phyloP scores from a whole-genome alignment of 1,140 invertebrate genomes.

The Phymastichus coffea region DNA sequence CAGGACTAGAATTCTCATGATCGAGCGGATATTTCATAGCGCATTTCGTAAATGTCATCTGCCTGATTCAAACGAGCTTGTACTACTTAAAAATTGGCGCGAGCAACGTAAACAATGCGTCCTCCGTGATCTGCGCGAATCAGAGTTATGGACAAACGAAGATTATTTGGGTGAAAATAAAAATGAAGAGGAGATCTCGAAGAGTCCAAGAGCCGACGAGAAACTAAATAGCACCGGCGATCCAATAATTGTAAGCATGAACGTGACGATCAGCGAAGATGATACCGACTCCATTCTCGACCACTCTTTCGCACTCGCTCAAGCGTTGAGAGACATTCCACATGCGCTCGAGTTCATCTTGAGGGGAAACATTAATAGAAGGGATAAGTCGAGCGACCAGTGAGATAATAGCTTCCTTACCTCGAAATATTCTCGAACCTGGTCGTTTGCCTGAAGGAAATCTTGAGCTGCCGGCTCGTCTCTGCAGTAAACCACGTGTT shows the following conservation, averaged over 20 bases:
- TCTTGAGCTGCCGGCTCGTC: conserved; percentile 83
- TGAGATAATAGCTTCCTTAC: conserved; percentile 58
- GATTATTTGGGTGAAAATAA: background rate
- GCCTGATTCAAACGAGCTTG: too few species aligned
- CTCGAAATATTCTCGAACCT: conserved; percentile 78
- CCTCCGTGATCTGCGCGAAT: too few species aligned
- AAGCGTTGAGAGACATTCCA: background rate
- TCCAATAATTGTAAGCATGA: background rate
- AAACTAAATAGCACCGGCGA: too few species aligned
- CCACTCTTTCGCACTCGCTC: too few species aligned
- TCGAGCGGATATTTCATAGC: too few species aligned
- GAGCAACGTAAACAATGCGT: too few species aligned
- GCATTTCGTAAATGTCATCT: too few species aligned
- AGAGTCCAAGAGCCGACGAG: too few species aligned
- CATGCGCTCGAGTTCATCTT: background rate
- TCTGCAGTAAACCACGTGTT: conserved; percentile 86
- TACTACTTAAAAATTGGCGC: too few species aligned
- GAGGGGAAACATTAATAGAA: background rate
- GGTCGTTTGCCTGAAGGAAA: conserved; percentile 70
- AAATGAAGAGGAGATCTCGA: too few species aligned
- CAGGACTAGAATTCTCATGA: too few species aligned
- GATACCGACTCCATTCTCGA: too few species aligned
- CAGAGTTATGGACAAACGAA: background rate
- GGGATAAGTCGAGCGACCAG: background rate
- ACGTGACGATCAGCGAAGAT: background rate